Conservation (phyloP, 2,113 vertebrate genomes). For the Corvus moneduloides region DNA sequence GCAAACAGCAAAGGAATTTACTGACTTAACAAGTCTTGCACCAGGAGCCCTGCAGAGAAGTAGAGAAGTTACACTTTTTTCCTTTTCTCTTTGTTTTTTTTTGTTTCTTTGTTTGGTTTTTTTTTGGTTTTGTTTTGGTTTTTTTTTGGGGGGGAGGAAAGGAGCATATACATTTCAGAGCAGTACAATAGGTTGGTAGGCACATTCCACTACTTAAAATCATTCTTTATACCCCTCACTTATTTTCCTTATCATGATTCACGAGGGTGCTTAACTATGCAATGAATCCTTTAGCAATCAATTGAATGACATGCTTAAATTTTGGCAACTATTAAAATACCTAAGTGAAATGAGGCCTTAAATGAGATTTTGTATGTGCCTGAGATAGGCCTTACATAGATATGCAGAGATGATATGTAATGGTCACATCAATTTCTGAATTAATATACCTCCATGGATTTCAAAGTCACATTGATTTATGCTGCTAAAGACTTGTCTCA, state of each 20-base stretch:
- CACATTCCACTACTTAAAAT: not conserved
- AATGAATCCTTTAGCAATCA: not conserved
- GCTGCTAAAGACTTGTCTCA: not conserved
- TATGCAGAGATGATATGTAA: not conserved
- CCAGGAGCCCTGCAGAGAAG: not conserved
- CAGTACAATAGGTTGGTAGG: not conserved
- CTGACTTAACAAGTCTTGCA: slow-evolving; percentile 2
- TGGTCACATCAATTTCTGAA: not conserved
- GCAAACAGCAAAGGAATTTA: slow-evolving; percentile 12
- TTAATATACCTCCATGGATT: not conserved
- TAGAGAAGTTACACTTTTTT: not conserved
- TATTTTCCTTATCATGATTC: not conserved
- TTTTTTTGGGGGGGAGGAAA: fast-evolving
- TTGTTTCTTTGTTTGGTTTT: not conserved
- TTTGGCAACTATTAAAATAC: slow-evolving; percentile 6
- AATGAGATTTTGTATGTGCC: not conserved
- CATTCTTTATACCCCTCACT: not conserved
- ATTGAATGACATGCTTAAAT: not conserved
- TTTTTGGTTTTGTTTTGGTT: not conserved
- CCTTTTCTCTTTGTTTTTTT: not conserved
- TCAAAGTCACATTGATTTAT: not conserved
- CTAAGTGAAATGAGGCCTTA: not conserved
- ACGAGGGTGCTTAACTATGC: not conserved
- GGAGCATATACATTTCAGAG: not conserved
- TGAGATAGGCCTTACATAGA: not conserved